phyloP scores from a whole-genome alignment of 1,140 invertebrate genomes.

The Diorhabda elongata region DNA sequence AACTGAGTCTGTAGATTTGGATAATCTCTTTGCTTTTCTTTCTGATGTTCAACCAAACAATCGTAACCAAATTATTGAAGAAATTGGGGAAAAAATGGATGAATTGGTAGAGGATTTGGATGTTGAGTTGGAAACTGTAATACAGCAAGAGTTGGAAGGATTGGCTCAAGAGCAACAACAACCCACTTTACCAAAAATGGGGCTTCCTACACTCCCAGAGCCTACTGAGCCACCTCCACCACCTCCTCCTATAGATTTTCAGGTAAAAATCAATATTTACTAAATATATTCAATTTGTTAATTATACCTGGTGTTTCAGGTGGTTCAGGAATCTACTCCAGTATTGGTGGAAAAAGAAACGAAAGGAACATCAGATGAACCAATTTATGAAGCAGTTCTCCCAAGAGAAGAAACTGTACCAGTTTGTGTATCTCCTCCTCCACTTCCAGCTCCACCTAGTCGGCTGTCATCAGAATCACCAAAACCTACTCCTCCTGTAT shows the following conservation, averaged over 20 bases:
- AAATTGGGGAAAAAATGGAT: slow-evolving; percentile 81
- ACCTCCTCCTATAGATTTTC: slow-evolving; percentile 51
- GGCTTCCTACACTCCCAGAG: slow-evolving; percentile 64
- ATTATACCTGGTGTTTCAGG: slow-evolving; percentile 30
- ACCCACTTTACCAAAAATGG: slow-evolving; percentile 44
- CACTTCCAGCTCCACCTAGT: slow-evolving; percentile 49
- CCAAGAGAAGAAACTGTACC: slow-evolving; percentile 59
- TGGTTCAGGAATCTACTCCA: slow-evolving; percentile 38
- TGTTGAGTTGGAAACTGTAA: slow-evolving; percentile 62
- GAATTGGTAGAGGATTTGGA: slow-evolving; percentile 75
- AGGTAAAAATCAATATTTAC: slow-evolving; percentile 16
- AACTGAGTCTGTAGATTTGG: slow-evolving; percentile 74
- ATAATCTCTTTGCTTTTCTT: slow-evolving; percentile 90
- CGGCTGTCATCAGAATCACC: slow-evolving; percentile 48
- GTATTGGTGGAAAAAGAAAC: slow-evolving; percentile 40
- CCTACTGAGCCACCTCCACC: slow-evolving; percentile 70
- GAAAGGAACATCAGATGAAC: slow-evolving; percentile 57
- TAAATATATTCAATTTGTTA: not conserved
- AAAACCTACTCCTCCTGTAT: slow-evolving; percentile 46
- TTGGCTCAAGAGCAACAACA: slow-evolving; percentile 43
- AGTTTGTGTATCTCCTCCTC: slow-evolving; percentile 49
- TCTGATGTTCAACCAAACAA: slow-evolving; percentile 69
- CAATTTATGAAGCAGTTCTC: slow-evolving; percentile 80
- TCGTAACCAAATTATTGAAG: slow-evolving; percentile 64
- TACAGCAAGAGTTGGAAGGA: slow-evolving; percentile 55